Percentiles rank a stretch among this genome's conserved stretches.
Evolutionary conservation across 2,888 invertebrate genomes (phyloP).

Genomic region (Apoda limacodes): DNA sequence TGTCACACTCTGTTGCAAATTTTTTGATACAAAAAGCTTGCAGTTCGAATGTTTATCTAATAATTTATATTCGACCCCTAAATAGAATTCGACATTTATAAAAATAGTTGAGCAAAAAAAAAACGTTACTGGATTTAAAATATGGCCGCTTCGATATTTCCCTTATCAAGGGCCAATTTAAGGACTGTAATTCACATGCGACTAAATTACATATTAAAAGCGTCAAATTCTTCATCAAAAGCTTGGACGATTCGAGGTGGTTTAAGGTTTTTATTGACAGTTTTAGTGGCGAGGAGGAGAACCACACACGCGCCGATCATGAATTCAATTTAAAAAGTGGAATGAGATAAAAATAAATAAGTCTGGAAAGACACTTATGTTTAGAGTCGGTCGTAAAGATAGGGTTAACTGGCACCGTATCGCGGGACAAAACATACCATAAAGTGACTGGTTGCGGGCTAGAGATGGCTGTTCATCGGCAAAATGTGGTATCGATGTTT

Average conservation of each 20-base stretch:
- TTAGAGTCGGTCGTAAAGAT: conserved; percentile 67
- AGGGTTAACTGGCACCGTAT: conserved; percentile 66
- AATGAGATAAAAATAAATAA: conserved; percentile 70
- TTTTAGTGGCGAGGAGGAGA: conserved; percentile 49
- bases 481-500: no score
- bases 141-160: conserved; percentile 43
- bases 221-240: conserved; percentile 60
- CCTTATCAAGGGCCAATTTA: conserved; percentile 44
- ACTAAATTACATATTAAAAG: conserved; percentile 53
- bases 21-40: no score
- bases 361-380: conserved; percentile 66
- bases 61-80: no score
- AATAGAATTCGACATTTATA: no score
- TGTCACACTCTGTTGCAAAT: no score
- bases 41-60: no score
- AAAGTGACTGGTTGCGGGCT: conserved; percentile 58
- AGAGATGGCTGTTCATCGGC: conserved; percentile 39
- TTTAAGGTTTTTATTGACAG: conserved; percentile 58
- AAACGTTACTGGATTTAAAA: conserved; percentile 49
- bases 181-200: conserved; percentile 52
- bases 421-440: conserved; percentile 65
- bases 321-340: conserved; percentile 67
- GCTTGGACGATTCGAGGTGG: conserved; percentile 42
- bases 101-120: no score
- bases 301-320: conserved; percentile 62